Evolutionary conservation across 2,888 invertebrate species (phyloP).

Genomic region (Mamestra brassicae): DNA sequence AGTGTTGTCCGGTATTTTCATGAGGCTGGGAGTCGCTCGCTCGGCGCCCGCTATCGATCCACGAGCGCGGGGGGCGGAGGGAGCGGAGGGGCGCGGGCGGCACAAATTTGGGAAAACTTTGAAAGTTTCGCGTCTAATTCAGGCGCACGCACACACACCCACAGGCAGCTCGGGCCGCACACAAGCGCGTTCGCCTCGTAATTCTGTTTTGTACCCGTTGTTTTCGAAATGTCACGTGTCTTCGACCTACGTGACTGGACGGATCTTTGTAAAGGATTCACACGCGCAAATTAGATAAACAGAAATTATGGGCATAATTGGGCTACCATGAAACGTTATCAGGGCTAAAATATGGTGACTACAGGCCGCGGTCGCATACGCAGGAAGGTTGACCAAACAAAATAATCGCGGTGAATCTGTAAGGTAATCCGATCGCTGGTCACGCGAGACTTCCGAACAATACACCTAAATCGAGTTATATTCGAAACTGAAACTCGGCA

Average conservation of each 20-base stretch:
- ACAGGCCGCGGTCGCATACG: conserved; percentile 44
- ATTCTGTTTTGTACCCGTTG: conserved; percentile 87
- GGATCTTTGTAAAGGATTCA: conserved; percentile 75
- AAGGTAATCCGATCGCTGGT: conserved; percentile 28
- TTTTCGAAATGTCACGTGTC: conserved; percentile 87
- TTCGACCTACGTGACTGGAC: conserved; percentile 82
- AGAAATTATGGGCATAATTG: conserved; percentile 63
- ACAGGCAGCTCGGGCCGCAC: conserved; percentile 79
- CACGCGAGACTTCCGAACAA: conserved; percentile 36
- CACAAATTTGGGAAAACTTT: conserved; percentile 91
- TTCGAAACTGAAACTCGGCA: conserved; percentile 46
- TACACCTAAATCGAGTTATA: conserved; percentile 49
- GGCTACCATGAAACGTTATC: conserved; percentile 41
- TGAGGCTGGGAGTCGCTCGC: conserved; percentile 85
- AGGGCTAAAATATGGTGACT: conserved; percentile 33
- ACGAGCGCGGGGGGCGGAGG: conserved; percentile 75
- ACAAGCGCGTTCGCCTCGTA: conserved; percentile 81
- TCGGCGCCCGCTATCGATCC: conserved; percentile 88
- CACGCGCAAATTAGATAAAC: conserved; percentile 64
- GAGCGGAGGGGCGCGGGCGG: conserved; percentile 80
- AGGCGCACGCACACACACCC: conserved; percentile 89
- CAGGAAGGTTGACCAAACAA: conserved; percentile 27
- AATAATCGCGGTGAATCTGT: conserved; percentile 9
- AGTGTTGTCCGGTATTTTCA: conserved; percentile 90
- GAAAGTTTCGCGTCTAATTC: conserved; percentile 91